Percentiles rank a stretch among this genome's conserved stretches.
These are phyloP conservation scores for Sardinella longiceps DNA, from an alignment of 2,797 vertebrate species.

Conservation along the genomic window DNA sequence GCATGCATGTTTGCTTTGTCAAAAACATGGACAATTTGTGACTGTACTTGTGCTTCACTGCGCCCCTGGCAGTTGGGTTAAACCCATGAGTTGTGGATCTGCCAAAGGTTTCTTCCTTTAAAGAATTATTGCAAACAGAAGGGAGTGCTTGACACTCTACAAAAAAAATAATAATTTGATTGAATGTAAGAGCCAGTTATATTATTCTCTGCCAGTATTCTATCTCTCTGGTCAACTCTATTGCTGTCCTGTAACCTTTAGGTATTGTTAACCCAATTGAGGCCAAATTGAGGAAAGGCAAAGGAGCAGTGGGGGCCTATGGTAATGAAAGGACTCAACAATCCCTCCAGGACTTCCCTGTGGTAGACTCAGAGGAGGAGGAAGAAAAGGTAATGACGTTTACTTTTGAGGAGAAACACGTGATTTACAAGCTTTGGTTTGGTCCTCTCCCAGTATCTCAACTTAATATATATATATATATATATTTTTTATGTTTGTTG, in stretches of 20 bases:
- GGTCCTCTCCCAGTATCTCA: background rate
- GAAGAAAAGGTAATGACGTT: slow-evolving; percentile 85
- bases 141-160: no score
- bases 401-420: background rate
- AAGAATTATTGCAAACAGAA: no score
- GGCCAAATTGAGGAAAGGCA: slow-evolving; percentile 94
- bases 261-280: slow-evolving; percentile 96
- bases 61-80: no score
- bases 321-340: slow-evolving; percentile 92
- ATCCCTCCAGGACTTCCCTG: slow-evolving; percentile 92
- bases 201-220: background rate
- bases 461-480: background rate
- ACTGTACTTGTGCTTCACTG: no score
- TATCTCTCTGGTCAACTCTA: background rate
- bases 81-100: no score
- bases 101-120: no score
- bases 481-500: background rate
- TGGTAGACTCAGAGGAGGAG: slow-evolving; percentile 94
- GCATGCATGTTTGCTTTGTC: no score
- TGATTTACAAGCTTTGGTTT: background rate
- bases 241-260: slow-evolving; percentile 53
- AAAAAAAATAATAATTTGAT: no score
- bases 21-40: no score
- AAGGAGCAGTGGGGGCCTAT: slow-evolving; percentile 94
- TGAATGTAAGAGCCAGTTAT: no score